These are phyloP conservation scores for Urocyon cinereoargenteus DNA, from an alignment of 2,797 vertebrate species.

Conservation along the genomic window DNA sequence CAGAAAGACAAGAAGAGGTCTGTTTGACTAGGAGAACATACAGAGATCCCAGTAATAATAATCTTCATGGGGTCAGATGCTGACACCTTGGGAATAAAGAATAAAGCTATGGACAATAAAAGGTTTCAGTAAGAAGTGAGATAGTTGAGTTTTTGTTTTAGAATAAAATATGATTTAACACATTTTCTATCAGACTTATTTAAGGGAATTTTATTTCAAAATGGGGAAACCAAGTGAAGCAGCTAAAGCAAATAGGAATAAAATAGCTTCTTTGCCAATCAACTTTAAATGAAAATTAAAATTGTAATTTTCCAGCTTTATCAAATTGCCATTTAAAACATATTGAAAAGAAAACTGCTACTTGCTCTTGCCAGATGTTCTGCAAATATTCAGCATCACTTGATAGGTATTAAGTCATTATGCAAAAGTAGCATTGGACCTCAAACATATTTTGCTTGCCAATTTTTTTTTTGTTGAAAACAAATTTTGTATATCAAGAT, in stretches of 20 bases:
- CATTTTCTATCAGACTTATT: constrained; percentile 36
- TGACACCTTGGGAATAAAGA: neutral
- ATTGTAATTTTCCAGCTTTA: constrained; percentile 83
- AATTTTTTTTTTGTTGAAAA: constrained; percentile 54
- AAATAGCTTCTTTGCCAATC: constrained; percentile 57
- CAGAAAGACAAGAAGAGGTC: neutral
- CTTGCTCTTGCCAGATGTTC: constrained; percentile 87
- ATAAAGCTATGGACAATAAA: neutral
- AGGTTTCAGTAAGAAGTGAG: neutral
- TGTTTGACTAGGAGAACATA: neutral
- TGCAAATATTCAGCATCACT: constrained; percentile 74
- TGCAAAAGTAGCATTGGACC: neutral
- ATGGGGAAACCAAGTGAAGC: constrained; percentile 16
- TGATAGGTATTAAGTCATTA: constrained; percentile 21
- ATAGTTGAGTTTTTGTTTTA: neutral
- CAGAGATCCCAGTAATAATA: neutral
- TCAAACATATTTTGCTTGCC: constrained; percentile 50
- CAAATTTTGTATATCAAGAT: constrained; percentile 46
- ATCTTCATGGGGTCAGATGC: neutral
- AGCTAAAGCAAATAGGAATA: constrained; percentile 44
- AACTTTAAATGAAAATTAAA: constrained; percentile 72
- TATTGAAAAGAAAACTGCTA: constrained; percentile 84
- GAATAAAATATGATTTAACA: constrained; percentile 48
- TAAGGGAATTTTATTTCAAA: constrained; percentile 59
- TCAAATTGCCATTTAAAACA: constrained; percentile 84